Evolutionary conservation across 30 jellyfish, hydroid and myxozoan genomes (phyloP).

Genomic region (Mastigias papua): DNA sequence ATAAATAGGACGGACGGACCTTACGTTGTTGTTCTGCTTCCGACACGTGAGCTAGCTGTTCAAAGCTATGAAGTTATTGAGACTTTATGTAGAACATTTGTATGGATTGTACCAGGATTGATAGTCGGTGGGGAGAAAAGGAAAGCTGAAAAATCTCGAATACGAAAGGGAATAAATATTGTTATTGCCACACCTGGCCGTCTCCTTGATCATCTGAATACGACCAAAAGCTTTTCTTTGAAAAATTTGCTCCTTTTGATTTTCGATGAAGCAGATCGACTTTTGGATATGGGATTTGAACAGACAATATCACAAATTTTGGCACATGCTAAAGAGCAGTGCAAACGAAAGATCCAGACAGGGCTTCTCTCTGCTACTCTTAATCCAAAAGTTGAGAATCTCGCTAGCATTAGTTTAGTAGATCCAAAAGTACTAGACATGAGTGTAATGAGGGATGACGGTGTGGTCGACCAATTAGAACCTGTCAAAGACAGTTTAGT

Average conservation of each 20-base stretch:
- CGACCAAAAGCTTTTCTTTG: slow-evolving; percentile 85
- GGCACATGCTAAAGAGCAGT: slow-evolving; percentile 29
- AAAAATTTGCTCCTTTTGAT: slow-evolving; percentile 58
- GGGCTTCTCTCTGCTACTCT: slow-evolving; percentile 95
- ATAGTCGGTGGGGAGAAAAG: slow-evolving; percentile 97
- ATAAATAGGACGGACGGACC: slow-evolving; percentile 93
- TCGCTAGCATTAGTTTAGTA: slow-evolving; percentile 77
- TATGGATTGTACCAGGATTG: slow-evolving; percentile 94
- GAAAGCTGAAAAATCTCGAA: slow-evolving; percentile 94
- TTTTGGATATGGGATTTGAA: slow-evolving; percentile 94
- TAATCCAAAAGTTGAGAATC: slow-evolving; percentile 62
- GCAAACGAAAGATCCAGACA: slow-evolving; percentile 62
- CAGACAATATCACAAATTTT: slow-evolving; percentile 70
- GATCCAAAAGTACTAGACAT: slow-evolving; percentile 76
- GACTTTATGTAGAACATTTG: slow-evolving; percentile 80
- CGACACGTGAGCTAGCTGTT: slow-evolving; percentile 96
- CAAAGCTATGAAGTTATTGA: slow-evolving; percentile 88
- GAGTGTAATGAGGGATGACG: background rate
- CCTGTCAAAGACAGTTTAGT: background rate
- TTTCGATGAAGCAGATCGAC: slow-evolving; percentile 96
- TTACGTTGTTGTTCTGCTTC: slow-evolving; percentile 85
- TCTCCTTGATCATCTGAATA: slow-evolving; percentile 83
- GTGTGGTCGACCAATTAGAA: background rate
- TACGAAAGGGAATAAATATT: slow-evolving; percentile 95
- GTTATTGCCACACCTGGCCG: slow-evolving; percentile 98